A percentile compares a stretch with the other conserved stretches of the same genome.
Evolutionary conservation across 2,888 invertebrate genomes (phyloP).

Genomic region (Watsonalla cultraria): DNA sequence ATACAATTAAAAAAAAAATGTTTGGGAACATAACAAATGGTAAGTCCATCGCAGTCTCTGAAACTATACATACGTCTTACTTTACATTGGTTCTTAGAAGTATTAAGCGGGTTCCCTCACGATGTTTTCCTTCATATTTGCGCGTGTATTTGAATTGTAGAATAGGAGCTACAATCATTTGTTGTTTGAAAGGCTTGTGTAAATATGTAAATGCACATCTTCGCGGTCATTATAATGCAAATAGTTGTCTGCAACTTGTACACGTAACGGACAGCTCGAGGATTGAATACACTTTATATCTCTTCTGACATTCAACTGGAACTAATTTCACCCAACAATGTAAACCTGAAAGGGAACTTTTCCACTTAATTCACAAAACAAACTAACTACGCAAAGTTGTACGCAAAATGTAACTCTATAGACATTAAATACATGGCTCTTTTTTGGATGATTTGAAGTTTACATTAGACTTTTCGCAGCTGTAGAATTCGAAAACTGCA

Average conservation of each 20-base stretch:
- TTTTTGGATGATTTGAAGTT: slow-evolving; percentile 15
- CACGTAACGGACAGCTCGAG: slow-evolving; percentile 21
- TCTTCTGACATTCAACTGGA: slow-evolving; percentile 54
- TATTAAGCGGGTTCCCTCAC: no score
- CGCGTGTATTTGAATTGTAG: no score
- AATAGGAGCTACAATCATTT: not conserved
- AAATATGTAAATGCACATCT: slow-evolving; percentile 7
- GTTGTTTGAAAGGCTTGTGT: not conserved
- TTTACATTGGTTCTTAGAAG: no score
- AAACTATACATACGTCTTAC: no score
- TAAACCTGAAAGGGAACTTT: slow-evolving; percentile 49
- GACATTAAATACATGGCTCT: slow-evolving; percentile 13
- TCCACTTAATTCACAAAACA: slow-evolving; percentile 13
- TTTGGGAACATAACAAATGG: no score
- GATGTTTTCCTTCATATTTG: no score
- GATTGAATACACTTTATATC: slow-evolving; percentile 43
- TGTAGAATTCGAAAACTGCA: slow-evolving; percentile 24
- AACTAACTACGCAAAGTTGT: slow-evolving; percentile 5
- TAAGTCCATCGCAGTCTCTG: no score
- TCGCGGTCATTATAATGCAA: slow-evolving; percentile 26
- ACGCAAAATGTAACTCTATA: slow-evolving; percentile 25
- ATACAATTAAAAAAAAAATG: no score
- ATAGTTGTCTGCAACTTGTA: slow-evolving; percentile 11
- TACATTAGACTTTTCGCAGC: slow-evolving; percentile 15
- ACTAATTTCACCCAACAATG: slow-evolving; percentile 60